phyloP scores from a whole-genome alignment of 2,888 invertebrate genomes.

The Mythimna albipuncta region DNA sequence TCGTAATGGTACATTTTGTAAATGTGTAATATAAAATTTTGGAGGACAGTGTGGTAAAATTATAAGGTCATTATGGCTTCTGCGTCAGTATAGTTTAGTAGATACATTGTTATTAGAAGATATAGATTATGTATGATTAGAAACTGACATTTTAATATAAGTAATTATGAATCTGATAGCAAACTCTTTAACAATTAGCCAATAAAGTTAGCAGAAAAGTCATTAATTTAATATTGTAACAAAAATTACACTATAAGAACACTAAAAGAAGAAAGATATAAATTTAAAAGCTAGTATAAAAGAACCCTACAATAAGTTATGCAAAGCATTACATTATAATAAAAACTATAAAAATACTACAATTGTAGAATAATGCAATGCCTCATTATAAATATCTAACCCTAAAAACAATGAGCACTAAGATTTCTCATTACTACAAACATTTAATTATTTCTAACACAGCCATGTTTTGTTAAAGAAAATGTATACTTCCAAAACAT shows the following conservation, averaged over 20 bases:
- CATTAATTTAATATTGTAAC: background rate
- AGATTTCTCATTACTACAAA: conserved; percentile 50
- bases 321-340: background rate
- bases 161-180: background rate
- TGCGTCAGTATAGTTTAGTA: conserved; percentile 1
- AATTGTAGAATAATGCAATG: conserved; percentile 10
- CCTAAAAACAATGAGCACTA: conserved; percentile 39
- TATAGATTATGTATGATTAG: conserved; percentile 40
- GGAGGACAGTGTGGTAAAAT: conserved; percentile 9
- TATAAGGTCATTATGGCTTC: background rate
- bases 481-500: conserved; percentile 55
- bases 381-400: conserved; percentile 10
- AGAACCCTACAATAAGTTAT: background rate
- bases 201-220: background rate
- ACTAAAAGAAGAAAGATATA: background rate
- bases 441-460: conserved; percentile 73
- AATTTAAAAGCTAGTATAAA: background rate
- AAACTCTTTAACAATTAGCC: background rate
- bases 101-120: conserved; percentile 15
- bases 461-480: conserved; percentile 75
- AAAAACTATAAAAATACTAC: conserved; percentile 1
- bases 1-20: background rate
- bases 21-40: conserved; percentile 35
- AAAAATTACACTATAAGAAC: background rate
- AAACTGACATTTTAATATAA: conserved; percentile 1